Evolutionary conservation across 2,888 invertebrate species (phyloP), one percentile per base, ranked within the genome.

Genomic region (Napeogenes sylphis): DNA sequence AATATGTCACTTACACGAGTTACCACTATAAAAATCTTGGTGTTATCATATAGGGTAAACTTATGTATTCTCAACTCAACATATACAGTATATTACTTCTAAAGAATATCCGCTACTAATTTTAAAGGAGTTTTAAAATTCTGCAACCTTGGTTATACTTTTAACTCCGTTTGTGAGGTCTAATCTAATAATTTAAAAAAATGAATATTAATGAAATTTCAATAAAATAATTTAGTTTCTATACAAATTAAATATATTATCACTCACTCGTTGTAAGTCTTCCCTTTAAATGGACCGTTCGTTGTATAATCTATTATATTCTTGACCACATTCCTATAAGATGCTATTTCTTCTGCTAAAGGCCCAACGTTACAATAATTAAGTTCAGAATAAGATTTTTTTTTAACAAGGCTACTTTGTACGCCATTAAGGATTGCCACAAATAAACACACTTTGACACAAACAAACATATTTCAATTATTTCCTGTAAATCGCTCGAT

Each of bases 301-400:
- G 87, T 71, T 4, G 90, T 82, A 58, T 87, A 87, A 57, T 91
- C 81, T 57, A 93, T 80, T 71, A 94, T 93, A 70, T 78, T 78
- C 61, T 85, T 75, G 0, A 93, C 92, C 10, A 88, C 77, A 2
- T 82, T 75, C 51, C 90, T 81, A 74, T 94, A 93, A 21, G 92
- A 87, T 38, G 87, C 85, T 67, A 95, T 94, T 85, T 95, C 94
- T 2, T 87, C 73, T 0, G 77, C 77, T 55, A 86, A 72, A 6
- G 65, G 65, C n/a, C 63, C 77, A 46, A 83, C 66, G 71, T 80
- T 72, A 73, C 84, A 84, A 4, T 68, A 68, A 12, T 74, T 76
- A 42, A 70, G 55, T 61, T 77, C 73, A 2, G 71, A 69, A 60
- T 78, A 76, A 30, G 68, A 63, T 59, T 72, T 71, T 58, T 65